These are phyloP conservation scores for Holocentrus rufus DNA, from an alignment of 2,797 vertebrate genomes.

Conservation along the genomic window DNA sequence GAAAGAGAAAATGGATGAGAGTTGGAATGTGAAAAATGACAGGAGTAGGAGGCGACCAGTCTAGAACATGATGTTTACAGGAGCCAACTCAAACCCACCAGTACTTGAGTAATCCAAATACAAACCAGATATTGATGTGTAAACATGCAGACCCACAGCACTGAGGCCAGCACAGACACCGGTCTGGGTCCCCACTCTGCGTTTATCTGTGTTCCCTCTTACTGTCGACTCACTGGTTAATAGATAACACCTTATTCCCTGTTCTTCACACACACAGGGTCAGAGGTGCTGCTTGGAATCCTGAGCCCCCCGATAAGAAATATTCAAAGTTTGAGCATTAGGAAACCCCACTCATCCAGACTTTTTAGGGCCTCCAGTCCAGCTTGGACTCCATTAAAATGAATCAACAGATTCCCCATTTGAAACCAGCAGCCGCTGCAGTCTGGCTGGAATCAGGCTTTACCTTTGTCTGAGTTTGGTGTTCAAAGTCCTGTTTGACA, in stretches of 20 bases:
- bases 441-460: too few species aligned
- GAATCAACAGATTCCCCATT: too few species aligned
- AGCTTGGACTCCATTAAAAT: not conserved
- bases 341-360: slow-evolving; percentile 4
- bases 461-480: too few species aligned
- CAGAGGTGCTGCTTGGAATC: slow-evolving; percentile 29
- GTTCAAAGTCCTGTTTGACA: too few species aligned
- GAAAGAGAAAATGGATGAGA: too few species aligned
- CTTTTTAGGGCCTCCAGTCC: not conserved
- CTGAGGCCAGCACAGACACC: slow-evolving; percentile 3
- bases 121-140: too few species aligned
- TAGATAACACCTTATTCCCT: not conserved
- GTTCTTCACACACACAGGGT: not conserved
- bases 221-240: slow-evolving; percentile 11
- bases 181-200: slow-evolving; percentile 27
- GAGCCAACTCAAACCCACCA: too few species aligned
- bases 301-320: not conserved
- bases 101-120: too few species aligned
- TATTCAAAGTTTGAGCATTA: slow-evolving; percentile 15
- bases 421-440: too few species aligned
- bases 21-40: too few species aligned
- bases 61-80: too few species aligned
- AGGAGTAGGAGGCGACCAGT: too few species aligned
- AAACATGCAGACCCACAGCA: not conserved
- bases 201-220: not conserved